Evolutionary conservation across 2,113 vertebrate species (phyloP).

Genomic region (Orthochromis malagaraziensis): DNA sequence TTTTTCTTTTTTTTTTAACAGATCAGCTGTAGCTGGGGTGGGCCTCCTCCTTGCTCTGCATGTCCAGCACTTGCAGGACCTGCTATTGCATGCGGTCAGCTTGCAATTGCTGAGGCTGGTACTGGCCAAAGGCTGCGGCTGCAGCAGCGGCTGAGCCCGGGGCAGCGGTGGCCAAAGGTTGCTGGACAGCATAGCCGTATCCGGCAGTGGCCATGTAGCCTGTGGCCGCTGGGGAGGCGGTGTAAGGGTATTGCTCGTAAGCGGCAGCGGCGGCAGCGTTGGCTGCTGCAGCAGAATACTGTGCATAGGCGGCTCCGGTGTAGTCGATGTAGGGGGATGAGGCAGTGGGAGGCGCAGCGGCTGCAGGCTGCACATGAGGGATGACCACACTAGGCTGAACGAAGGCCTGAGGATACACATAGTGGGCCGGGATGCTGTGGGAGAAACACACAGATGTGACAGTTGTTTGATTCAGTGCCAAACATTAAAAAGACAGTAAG

Average conservation of each 20-base stretch:
- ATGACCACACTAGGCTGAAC: constrained; percentile 96
- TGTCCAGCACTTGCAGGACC: constrained; percentile 56
- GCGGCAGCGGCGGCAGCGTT: constrained; percentile 79
- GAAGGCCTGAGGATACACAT: constrained; percentile 96
- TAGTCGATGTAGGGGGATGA: constrained; percentile 94
- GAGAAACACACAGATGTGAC: constrained; percentile 34
- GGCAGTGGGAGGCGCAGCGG: constrained; percentile 76
- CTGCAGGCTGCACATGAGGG: constrained; percentile 84
- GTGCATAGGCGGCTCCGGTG: constrained; percentile 91
- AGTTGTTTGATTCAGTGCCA: background rate
- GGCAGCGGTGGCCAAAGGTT: constrained; percentile 81
- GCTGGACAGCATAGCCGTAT: constrained; percentile 91
- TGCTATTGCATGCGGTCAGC: constrained; percentile 96
- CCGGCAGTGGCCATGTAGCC: constrained; percentile 87
- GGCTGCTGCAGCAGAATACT: constrained; percentile 84
- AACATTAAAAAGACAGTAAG: constrained; percentile 15
- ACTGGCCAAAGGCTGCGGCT: constrained; percentile 88
- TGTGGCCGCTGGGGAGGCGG: constrained; percentile 83
- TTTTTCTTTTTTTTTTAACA: constrained; percentile 9
- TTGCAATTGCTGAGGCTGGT: constrained; percentile 96
- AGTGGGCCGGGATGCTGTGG: constrained; percentile 94
- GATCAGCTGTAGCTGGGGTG: constrained; percentile 19
- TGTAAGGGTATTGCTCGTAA: constrained; percentile 94
- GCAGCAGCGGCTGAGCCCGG: constrained; percentile 82
- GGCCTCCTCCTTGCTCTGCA: constrained; percentile 3